Percentiles rank a stretch among this genome's conserved stretches.
These are phyloP conservation scores for Teleogryllus occipitalis DNA, from an alignment of 1,140 invertebrate species.

Conservation along the genomic window DNA sequence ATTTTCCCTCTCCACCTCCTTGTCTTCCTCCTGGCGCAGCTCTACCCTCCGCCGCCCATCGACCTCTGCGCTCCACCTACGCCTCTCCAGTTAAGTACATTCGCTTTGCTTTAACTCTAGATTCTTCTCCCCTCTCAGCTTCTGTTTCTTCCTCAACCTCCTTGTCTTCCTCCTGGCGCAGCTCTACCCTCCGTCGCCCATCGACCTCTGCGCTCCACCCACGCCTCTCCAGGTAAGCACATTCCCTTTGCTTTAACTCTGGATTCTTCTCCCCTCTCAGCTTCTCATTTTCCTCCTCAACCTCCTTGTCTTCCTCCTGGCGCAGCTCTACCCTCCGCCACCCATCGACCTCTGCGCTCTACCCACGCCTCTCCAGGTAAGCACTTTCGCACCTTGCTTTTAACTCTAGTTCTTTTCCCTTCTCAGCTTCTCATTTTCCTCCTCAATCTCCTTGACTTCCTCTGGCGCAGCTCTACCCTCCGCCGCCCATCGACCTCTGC, in stretches of 20 bases:
- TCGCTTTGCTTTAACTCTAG: too few relatives aligned
- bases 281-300: too few relatives aligned
- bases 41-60: constrained; percentile 56
- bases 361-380: constrained; percentile 65
- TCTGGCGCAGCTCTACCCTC: constrained; percentile 73
- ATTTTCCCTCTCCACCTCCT: too few relatives aligned
- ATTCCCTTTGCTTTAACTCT: too few relatives aligned
- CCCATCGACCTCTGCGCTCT: constrained; percentile 29
- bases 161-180: constrained; percentile 47
- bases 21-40: constrained; percentile 50
- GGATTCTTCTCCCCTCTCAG: too few relatives aligned
- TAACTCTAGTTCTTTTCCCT: too few relatives aligned
- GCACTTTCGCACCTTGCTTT: neutral
- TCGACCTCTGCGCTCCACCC: constrained; percentile 30
- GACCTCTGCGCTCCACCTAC: constrained; percentile 39
- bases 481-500: constrained; percentile 33
- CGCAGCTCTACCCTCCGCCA: constrained; percentile 68
- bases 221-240: constrained; percentile 64
- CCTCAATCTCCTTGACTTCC: too few relatives aligned
- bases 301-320: constrained; percentile 34
- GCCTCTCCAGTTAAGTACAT: constrained; percentile 58
- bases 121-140: too few relatives aligned
- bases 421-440: too few relatives aligned
- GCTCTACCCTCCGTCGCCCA: constrained; percentile 58
- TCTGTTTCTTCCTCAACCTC: too few relatives aligned